Evolutionary conservation across 2,113 vertebrate genomes (phyloP).

Genomic region (Odocoileus virginianus): DNA sequence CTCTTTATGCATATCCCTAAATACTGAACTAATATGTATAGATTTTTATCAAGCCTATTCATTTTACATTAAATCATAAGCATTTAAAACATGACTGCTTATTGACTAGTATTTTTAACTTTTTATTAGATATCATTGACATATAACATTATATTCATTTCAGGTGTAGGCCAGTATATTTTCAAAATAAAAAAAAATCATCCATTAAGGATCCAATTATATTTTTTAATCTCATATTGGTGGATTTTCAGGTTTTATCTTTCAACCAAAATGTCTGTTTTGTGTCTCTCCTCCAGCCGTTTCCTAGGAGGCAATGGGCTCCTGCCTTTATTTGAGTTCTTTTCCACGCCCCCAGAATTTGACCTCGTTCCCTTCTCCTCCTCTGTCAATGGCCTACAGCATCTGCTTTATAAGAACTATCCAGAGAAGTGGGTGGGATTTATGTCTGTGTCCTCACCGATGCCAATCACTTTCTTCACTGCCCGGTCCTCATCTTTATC

Average conservation of each 20-base stretch:
- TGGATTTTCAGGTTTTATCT: background rate
- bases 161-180: background rate
- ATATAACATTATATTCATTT: background rate
- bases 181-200: background rate
- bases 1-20: background rate
- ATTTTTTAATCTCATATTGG: background rate
- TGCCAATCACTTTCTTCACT: background rate
- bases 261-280: background rate
- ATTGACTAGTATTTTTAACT: background rate
- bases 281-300: background rate
- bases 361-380: background rate
- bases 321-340: background rate
- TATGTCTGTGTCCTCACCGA: fast-evolving
- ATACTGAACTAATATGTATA: background rate
- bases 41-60: background rate
- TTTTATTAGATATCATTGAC: background rate
- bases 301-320: background rate
- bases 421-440: background rate
- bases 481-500: background rate
- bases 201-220: background rate
- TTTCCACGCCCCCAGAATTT: background rate
- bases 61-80: background rate
- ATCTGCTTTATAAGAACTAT: background rate
- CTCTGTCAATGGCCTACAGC: fast-evolving
- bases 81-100: background rate